A percentile compares a stretch with the other conserved stretches of the same genome.
These are phyloP conservation scores for Centropyge bicolor DNA, from an alignment of 2,797 vertebrate species.

Conservation along the genomic window DNA sequence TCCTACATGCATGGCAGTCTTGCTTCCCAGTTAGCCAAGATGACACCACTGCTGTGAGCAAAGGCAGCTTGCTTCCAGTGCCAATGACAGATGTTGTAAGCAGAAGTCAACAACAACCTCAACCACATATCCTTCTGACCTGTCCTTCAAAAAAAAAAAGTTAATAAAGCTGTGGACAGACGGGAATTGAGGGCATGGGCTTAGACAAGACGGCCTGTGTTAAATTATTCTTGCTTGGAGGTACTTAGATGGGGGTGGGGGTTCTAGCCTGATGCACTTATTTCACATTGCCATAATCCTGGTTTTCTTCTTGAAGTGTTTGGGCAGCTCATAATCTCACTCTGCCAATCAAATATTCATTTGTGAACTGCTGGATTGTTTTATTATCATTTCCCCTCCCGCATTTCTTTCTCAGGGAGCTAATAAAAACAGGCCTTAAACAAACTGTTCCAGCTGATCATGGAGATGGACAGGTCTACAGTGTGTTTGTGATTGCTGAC, in stretches of 20 bases:
- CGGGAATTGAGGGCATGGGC: conserved; percentile 79
- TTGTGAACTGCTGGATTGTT: conserved; percentile 12
- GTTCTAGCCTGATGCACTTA: conserved; percentile 40
- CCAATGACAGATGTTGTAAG: conserved; percentile 72
- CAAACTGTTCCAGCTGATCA: not conserved
- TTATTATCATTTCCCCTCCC: not conserved
- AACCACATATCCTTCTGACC: conserved; percentile 62
- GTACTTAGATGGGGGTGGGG: conserved; percentile 61
- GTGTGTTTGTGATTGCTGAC: not conserved
- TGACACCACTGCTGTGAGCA: conserved; percentile 1
- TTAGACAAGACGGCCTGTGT: conserved; percentile 72
- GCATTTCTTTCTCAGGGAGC: not conserved
- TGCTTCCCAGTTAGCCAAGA: conserved; percentile 3
- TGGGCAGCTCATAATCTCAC: conserved; percentile 33
- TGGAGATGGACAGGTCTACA: not conserved
- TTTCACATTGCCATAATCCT: conserved; percentile 67
- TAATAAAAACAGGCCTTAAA: not conserved
- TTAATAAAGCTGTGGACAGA: conserved; percentile 76
- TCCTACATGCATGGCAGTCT: conserved; percentile 4
- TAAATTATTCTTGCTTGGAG: conserved; percentile 75
- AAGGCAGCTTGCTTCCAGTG: conserved; percentile 19
- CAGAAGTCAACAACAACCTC: conserved; percentile 60
- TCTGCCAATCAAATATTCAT: conserved; percentile 3
- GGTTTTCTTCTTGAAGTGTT: conserved; percentile 60
- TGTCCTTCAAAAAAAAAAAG: conserved; percentile 56